Evolutionary conservation across 1,140 invertebrate genomes (phyloP), one percentile per base, ranked within the genome.

Genomic region (Melanaphis sacchari): DNA sequence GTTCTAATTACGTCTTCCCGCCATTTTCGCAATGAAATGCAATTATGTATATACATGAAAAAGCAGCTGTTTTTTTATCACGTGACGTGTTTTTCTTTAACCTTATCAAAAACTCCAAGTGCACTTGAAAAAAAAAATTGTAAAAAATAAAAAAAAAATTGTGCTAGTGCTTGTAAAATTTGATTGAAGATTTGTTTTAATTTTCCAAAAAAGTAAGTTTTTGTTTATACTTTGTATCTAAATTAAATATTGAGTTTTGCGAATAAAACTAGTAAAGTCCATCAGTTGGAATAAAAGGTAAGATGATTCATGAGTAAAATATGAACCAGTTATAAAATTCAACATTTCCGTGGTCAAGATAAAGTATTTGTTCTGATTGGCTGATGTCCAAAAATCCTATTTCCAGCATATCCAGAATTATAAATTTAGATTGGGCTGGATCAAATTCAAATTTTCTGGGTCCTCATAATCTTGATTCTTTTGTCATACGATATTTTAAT

Each of bases 391-490:
- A 93, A 38, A 89, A 90, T 66, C 87, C 90, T 84, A 94, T 94
- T 54, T 94, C 93, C 91, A 94, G 94, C 81, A 59, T 88, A 76
- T 94, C 94, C 81, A 94, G 88, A 46, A 52, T 81, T 93, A 94
- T 94, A 94, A 92, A 43, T 59, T 54, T 93, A 88, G 91, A 89
- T 82, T 89, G 66, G 40, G 66, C 94, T 94, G 94, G 94, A 94
- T 93, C 94, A 93, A 94, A 94, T 94, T 94, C 93, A 93, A 94
- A 94, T 88, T 87, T 84, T 81, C 93, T 93, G 22, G 49, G 89
- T 49, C 26, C 46, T 49, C 31, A 82, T 84, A 6, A 22, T 41
- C 40, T 46, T 26, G 11, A 38, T 54, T 22, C 40, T 40, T 92
- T 82, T 81, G 22, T 82, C 22, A 38, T 92, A 54, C 15, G 31